These are phyloP conservation scores for Keiferia lycopersicella DNA, from an alignment of 2,888 invertebrate species.

Conservation along the genomic window DNA sequence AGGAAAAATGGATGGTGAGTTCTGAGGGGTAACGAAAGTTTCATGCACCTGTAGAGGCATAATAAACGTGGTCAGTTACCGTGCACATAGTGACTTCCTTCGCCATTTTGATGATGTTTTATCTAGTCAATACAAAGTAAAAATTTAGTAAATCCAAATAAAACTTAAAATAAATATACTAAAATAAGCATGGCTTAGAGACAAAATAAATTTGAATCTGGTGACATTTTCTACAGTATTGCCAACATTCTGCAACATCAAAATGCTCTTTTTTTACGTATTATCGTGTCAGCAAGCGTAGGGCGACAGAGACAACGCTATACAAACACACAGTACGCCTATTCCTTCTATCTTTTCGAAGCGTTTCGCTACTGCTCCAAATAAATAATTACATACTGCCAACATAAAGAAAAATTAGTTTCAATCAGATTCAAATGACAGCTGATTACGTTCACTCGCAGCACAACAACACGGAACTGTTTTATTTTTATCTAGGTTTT, in stretches of 20 bases:
- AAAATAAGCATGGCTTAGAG: conserved; percentile 34
- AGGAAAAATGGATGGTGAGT: not conserved
- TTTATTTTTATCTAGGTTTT: not conserved
- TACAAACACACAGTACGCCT: not conserved
- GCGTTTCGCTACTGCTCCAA: not conserved
- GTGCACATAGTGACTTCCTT: conserved; percentile 76
- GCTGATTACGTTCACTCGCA: not conserved
- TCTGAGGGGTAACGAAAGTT: not conserved
- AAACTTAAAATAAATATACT: conserved; percentile 37
- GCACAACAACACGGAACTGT: not conserved
- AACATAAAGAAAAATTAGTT: conserved; percentile 3
- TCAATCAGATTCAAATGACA: conserved; percentile 1
- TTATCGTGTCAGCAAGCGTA: no score
- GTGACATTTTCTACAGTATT: conserved; percentile 33
- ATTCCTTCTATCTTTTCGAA: not conserved
- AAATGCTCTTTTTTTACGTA: not conserved
- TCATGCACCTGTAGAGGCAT: not conserved
- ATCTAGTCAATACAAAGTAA: conserved; percentile 30
- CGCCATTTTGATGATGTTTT: conserved; percentile 58
- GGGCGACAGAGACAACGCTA: not conserved
- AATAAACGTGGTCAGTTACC: conserved; percentile 45
- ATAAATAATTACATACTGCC: not conserved
- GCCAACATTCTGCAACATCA: not conserved
- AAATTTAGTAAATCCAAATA: conserved; percentile 36
- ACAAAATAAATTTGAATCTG: conserved; percentile 41